Conservation (phyloP, 2,888 invertebrate species). For the Parnassius orleans region DNA sequence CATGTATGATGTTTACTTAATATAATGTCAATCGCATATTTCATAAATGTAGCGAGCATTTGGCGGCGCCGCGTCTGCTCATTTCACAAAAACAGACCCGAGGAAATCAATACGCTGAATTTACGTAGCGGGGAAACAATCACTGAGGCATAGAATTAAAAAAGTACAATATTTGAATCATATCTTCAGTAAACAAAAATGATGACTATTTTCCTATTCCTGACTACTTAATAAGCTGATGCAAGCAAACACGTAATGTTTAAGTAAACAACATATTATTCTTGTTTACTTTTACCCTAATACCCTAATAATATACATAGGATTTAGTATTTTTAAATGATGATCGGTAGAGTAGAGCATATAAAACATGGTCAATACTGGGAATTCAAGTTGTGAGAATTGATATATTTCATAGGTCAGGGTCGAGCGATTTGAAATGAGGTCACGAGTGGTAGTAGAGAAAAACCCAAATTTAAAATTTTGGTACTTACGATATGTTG, state of each 20-base stretch:
- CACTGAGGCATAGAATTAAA: not conserved
- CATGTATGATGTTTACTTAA: not conserved
- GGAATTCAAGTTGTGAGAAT: not conserved
- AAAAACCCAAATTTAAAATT: not conserved
- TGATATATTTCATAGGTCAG: slow-evolving; percentile 14
- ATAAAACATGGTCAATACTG: too few relatives aligned
- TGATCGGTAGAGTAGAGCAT: too few relatives aligned
- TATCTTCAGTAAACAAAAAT: too few relatives aligned
- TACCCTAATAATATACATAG: too few relatives aligned
- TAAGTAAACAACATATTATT: too few relatives aligned
- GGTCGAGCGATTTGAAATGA: slow-evolving; percentile 19
- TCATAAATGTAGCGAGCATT: not conserved
- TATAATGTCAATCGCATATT: not conserved
- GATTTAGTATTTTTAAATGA: too few relatives aligned
- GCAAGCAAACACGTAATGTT: too few relatives aligned
- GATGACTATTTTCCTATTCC: too few relatives aligned
- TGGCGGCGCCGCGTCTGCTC: not conserved
- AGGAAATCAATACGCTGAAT: slow-evolving; percentile 18
- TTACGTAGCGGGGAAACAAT: slow-evolving; percentile 6
- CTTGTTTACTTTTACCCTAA: too few relatives aligned
- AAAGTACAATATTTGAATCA: too few relatives aligned
- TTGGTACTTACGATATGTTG: too few relatives aligned
- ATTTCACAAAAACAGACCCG: slow-evolving; percentile 2
- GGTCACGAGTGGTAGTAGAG: slow-evolving; percentile 15
- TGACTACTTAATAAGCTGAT: too few relatives aligned